Evolutionary conservation across 1,140 invertebrate species (phyloP).

Genomic region (Aphidius ervi): DNA sequence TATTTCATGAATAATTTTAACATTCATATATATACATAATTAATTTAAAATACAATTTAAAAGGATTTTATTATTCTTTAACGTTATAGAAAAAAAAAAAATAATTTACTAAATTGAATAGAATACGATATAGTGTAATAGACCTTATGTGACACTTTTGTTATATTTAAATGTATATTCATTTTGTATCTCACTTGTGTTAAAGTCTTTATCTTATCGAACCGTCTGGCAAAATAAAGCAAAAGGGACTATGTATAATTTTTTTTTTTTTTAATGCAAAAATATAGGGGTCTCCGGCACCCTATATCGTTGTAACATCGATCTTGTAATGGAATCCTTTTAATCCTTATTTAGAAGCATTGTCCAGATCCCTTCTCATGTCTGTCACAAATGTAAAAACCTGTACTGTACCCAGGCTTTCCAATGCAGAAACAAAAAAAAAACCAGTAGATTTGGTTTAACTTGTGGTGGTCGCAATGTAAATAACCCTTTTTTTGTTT

Average conservation of each 20-base stretch:
- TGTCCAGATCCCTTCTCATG: conserved; percentile 20
- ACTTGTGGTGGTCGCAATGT: background rate
- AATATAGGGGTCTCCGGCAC: conserved; percentile 15
- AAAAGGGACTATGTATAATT: too few relatives aligned
- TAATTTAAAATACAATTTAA: background rate
- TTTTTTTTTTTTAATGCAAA: conserved; percentile 31
- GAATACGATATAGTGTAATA: too few relatives aligned
- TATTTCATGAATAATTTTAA: too few relatives aligned
- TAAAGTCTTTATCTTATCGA: background rate
- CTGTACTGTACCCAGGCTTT: background rate
- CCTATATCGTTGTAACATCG: conserved; percentile 29
- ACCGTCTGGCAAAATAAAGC: background rate
- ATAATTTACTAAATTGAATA: too few relatives aligned
- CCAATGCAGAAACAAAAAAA: too few relatives aligned
- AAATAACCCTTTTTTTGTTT: background rate
- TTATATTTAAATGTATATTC: too few relatives aligned
- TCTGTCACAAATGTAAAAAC: conserved; percentile 9
- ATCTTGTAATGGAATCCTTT: conserved; percentile 33
- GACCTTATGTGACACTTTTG: too few relatives aligned
- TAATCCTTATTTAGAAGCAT: conserved; percentile 28
- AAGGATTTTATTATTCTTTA: too few relatives aligned
- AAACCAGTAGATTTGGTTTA: too few relatives aligned
- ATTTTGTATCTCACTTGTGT: too few relatives aligned
- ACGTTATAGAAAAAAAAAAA: too few relatives aligned
- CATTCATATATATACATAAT: background rate